Evolutionary conservation across 2,113 vertebrate species (phyloP).

Genomic region (Pleuronectes platessa): DNA sequence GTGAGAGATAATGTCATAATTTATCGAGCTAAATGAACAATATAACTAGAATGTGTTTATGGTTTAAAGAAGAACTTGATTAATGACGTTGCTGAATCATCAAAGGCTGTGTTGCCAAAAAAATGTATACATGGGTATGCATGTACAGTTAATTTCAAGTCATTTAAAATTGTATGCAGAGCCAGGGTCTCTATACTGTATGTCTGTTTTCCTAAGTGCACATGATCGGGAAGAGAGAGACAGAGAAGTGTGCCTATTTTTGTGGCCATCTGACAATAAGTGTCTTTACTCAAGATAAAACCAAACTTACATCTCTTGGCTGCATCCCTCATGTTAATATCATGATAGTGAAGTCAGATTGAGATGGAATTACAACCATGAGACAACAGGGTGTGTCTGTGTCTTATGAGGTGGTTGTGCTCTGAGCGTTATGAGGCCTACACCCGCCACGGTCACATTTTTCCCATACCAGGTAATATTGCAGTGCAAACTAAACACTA

Average conservation of each 20-base stretch:
- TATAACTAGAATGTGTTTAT: too few relatives aligned
- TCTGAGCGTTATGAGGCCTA: neutral
- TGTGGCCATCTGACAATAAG: neutral
- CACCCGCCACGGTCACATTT: constrained; percentile 9
- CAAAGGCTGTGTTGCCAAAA: too few relatives aligned
- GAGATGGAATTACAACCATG: constrained; percentile 2
- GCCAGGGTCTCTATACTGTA: too few relatives aligned
- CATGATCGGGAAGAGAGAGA: neutral
- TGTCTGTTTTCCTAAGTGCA: neutral
- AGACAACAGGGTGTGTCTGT: constrained; percentile 42
- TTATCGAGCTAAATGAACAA: too few relatives aligned
- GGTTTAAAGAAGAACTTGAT: too few relatives aligned
- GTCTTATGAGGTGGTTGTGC: constrained; percentile 1
- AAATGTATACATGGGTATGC: too few relatives aligned
- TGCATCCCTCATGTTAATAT: neutral
- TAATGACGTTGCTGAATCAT: too few relatives aligned
- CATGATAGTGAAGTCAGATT: constrained; percentile 13
- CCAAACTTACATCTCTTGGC: neutral
- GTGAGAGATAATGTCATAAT: too few relatives aligned
- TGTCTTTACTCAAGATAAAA: neutral
- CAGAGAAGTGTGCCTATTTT: neutral
- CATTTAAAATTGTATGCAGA: too few relatives aligned
- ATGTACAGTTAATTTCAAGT: too few relatives aligned
- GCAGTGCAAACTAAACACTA: constrained; percentile 2
- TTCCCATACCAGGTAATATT: constrained; percentile 31